Base-by-base conservation (phyloP, 1,140 invertebrate species). In the Drosophila quadrilineata region DNA sequence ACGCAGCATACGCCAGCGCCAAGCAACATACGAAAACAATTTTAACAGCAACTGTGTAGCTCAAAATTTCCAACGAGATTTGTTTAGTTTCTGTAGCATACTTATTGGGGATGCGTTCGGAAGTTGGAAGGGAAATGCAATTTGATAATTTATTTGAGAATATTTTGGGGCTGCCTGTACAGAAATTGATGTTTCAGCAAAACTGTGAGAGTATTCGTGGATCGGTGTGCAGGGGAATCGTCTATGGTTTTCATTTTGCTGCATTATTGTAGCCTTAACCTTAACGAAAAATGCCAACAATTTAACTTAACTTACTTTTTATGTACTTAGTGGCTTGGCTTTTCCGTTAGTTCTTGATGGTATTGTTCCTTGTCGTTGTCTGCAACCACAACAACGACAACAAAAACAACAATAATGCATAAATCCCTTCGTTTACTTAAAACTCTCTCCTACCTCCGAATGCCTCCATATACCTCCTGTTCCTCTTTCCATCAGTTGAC, bases 291-390 rank as follows among this genome's bases (percentile, higher is more conserved):
- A 84, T 85, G 74, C 77, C 77, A 85, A 84, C 77, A 84, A 85
- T 85, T 85, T 77, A 74, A 73, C 77, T 84, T 67, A 84, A 84
- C 64, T 84, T 74, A 77, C 70, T 84, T 84, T 85, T 84, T 84
- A 84, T 84, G 70, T 85, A 85, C 77, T 85, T 74, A 84, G 79
- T 85, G 73, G 69, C 69, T 67, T 77, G 73, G 58, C 68, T 76
- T 72, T 72, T 57, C 21, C 50, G 50, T 43, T 54, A 29, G 29
- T 50, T 59, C 12, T 17, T 49, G 45, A 10, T 57, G 45, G 26
- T 49, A 33, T 22, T 46, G 40, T 3, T 45, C 26, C 19, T 31
- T 24, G 6, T 28, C 26, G 16, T 16, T 26, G 31, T 45, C 24
- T 43, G 50, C n/a, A 14, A 22, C 26, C 26, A 17, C 57, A 36